Conservation (phyloP, 2,888 invertebrate genomes). For the Nemurella pictetii region DNA sequence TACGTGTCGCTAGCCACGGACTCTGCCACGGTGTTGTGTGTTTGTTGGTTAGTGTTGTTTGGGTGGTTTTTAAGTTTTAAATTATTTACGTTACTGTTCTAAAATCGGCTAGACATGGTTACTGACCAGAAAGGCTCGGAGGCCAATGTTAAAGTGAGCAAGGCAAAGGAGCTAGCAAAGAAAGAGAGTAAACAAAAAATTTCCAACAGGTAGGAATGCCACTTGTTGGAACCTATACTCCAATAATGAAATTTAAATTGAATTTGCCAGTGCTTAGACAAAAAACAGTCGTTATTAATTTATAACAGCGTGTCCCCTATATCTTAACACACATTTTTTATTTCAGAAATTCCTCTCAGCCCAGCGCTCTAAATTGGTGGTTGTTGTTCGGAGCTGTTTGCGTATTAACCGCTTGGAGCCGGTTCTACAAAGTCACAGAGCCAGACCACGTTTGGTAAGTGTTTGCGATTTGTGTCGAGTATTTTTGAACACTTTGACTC, state of each 20-base stretch:
- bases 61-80: background rate
- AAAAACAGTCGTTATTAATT: no score
- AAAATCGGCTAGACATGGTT: background rate
- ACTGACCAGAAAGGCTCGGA: background rate
- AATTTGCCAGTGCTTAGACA: no score
- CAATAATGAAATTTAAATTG: no score
- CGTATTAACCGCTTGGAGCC: slow-evolving; percentile 69
- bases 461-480: background rate
- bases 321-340: no score
- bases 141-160: background rate
- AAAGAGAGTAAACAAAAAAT: background rate
- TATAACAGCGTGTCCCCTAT: no score
- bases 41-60: background rate
- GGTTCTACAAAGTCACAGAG: slow-evolving; percentile 87
- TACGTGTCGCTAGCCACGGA: background rate
- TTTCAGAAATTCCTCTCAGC: background rate
- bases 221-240: no score
- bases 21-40: background rate
- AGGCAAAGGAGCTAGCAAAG: background rate
- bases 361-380: slow-evolving; percentile 60
- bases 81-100: background rate
- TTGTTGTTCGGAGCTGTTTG: slow-evolving; percentile 65
- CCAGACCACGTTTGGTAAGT: slow-evolving; percentile 93
- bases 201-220: background rate
- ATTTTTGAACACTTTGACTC: background rate